Percentiles rank a stretch among this genome's conserved stretches.
These are phyloP conservation scores for Diadophis punctatus DNA, from an alignment of 2,113 vertebrate species.

Conservation along the genomic window DNA sequence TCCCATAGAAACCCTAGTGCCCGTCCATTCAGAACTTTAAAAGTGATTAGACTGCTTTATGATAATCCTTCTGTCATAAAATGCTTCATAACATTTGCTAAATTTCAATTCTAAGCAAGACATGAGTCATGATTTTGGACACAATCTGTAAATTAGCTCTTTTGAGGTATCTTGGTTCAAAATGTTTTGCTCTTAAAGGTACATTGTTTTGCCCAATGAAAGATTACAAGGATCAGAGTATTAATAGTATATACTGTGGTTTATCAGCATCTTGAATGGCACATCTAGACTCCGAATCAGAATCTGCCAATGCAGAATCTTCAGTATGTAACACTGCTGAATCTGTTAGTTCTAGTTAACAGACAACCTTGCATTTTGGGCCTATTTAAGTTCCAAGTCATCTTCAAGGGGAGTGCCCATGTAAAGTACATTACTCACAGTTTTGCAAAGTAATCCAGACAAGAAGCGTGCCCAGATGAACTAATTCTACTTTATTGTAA, in stretches of 20 bases:
- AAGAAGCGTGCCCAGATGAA: neutral
- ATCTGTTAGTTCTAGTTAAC: neutral
- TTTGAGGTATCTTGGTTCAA: neutral
- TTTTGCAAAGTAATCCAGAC: neutral
- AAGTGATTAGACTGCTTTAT: neutral
- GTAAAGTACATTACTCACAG: neutral
- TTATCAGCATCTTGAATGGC: neutral
- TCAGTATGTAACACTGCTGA: neutral
- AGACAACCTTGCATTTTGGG: neutral
- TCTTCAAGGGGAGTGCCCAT: neutral
- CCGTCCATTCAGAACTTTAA: neutral
- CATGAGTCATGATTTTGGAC: neutral
- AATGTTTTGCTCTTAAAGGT: neutral
- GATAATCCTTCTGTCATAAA: neutral
- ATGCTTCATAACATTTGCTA: neutral
- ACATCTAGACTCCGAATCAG: neutral
- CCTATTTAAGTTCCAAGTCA: neutral
- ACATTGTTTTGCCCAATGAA: neutral
- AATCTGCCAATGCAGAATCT: neutral
- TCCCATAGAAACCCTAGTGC: neutral
- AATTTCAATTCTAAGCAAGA: neutral
- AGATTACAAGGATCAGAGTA: neutral
- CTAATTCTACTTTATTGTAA: neutral
- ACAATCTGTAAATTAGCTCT: neutral
- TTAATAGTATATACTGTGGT: neutral